These are phyloP conservation scores for Thymelicus sylvestris DNA, from an alignment of 2,888 invertebrate species.

Conservation along the genomic window DNA sequence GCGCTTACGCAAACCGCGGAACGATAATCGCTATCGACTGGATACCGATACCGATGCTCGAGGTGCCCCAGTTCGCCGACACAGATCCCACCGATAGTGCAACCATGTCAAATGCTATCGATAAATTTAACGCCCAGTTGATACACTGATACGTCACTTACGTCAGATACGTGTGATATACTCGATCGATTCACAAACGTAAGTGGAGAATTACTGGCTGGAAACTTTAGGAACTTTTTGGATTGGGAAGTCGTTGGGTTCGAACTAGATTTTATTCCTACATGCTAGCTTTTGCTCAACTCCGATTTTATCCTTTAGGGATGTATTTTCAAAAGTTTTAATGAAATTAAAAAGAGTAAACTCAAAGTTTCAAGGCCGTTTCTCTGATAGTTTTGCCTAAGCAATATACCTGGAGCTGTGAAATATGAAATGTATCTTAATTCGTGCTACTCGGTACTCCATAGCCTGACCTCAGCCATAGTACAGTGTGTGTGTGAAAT, in stretches of 20 bases:
- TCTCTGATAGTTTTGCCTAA: no score
- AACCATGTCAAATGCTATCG: conserved; percentile 44
- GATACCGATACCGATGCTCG: conserved; percentile 36
- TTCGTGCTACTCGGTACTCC: no score
- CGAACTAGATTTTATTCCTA: background rate
- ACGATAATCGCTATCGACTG: conserved; percentile 32
- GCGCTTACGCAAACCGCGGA: conserved; percentile 41
- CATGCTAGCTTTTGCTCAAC: no score
- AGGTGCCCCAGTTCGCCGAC: conserved; percentile 42
- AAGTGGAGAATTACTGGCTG: no score
- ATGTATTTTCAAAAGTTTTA: no score
- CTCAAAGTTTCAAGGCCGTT: no score
- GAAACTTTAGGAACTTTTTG: no score
- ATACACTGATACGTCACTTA: conserved; percentile 30
- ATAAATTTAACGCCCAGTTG: conserved; percentile 35
- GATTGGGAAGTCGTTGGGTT: no score
- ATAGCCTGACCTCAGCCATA: conserved; percentile 17
- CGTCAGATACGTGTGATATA: conserved; percentile 23
- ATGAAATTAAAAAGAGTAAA: no score
- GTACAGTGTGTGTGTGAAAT: conserved; percentile 20
- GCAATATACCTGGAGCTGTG: background rate
- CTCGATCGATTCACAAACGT: conserved; percentile 10
- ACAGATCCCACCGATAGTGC: conserved; percentile 40
- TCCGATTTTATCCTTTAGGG: no score
- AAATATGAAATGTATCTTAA: no score